phyloP scores from a whole-genome alignment of 2,113 vertebrate species.

The Marcusenius ussheri region DNA sequence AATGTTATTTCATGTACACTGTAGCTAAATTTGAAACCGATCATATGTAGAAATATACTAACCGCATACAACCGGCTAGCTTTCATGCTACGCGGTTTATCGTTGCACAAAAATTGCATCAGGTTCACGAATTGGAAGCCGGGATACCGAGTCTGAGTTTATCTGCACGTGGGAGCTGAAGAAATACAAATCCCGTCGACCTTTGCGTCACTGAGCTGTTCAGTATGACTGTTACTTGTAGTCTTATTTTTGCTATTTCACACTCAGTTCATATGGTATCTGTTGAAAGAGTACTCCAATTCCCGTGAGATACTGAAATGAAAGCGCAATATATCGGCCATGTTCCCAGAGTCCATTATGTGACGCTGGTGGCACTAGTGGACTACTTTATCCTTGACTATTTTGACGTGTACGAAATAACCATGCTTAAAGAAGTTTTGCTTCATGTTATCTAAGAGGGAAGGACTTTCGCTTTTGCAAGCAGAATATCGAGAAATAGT shows the following conservation, averaged over 20 bases:
- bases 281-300: not conserved
- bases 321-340: not conserved
- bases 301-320: not conserved
- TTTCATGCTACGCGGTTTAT: not conserved
- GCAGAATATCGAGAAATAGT: not conserved
- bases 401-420: not conserved
- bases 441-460: not conserved
- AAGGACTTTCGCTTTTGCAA: not conserved
- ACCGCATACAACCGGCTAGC: not conserved
- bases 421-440: not conserved
- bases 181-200: not conserved
- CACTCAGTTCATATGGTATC: not conserved
- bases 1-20: not conserved
- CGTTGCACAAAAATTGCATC: constrained; percentile 27
- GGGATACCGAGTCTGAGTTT: not conserved
- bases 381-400: constrained; percentile 7
- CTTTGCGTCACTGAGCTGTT: not conserved
- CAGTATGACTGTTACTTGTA: constrained; percentile 5
- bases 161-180: constrained; percentile 19
- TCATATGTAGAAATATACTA: not conserved
- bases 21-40: not conserved
- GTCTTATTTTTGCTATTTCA: not conserved
- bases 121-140: not conserved
- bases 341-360: not conserved
- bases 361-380: not conserved